These are phyloP conservation scores for Abrostola triplasia DNA, from an alignment of 2,888 invertebrate genomes.

Conservation along the genomic window DNA sequence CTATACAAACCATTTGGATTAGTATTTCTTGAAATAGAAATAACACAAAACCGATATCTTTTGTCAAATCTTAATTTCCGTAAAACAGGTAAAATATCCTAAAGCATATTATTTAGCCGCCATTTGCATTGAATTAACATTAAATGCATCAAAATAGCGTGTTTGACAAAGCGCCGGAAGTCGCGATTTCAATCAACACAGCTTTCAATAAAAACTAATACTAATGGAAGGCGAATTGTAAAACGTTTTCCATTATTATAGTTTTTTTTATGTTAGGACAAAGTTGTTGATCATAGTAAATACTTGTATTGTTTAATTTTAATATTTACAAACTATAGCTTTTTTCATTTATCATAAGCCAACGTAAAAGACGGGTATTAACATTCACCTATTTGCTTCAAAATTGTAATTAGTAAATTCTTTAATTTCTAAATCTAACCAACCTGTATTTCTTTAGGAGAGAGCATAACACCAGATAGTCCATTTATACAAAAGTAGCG, in stretches of 20 bases:
- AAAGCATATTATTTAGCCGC: slow-evolving; percentile 34
- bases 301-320: not conserved
- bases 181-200: slow-evolving; percentile 56
- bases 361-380: too few relatives aligned
- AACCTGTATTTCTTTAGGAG: too few relatives aligned
- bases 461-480: too few relatives aligned
- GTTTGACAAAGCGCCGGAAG: slow-evolving; percentile 57
- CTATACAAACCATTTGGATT: too few relatives aligned
- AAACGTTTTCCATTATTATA: slow-evolving; percentile 28
- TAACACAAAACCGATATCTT: slow-evolving; percentile 22
- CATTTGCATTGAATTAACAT: slow-evolving; percentile 61
- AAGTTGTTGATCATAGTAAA: not conserved
- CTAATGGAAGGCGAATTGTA: slow-evolving; percentile 22
- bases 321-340: too few relatives aligned
- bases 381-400: too few relatives aligned
- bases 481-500: too few relatives aligned
- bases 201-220: slow-evolving; percentile 54
- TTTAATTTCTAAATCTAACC: too few relatives aligned
- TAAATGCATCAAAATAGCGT: slow-evolving; percentile 52
- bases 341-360: too few relatives aligned
- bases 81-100: slow-evolving; percentile 32
- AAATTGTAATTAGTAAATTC: too few relatives aligned
- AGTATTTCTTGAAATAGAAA: not conserved
- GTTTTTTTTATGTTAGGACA: not conserved
- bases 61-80: slow-evolving; percentile 51